These are phyloP conservation scores for Nautilus pompilius DNA, from an alignment of 1,140 invertebrate species.

Conservation along the genomic window DNA sequence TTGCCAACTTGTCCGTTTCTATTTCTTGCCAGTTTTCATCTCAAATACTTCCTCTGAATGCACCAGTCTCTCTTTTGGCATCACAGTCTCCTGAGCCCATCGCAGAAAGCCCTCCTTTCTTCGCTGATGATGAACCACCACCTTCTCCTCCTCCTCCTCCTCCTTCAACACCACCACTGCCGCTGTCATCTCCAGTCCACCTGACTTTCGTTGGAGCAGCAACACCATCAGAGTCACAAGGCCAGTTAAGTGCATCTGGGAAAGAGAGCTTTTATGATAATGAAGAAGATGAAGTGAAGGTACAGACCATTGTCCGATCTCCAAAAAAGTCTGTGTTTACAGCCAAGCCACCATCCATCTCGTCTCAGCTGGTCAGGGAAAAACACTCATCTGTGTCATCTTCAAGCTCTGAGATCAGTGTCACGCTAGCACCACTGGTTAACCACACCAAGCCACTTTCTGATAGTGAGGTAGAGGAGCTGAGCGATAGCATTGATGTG, in stretches of 20 bases:
- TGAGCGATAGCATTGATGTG: too few species aligned
- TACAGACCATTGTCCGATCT: too few species aligned
- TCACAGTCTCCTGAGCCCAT: too few species aligned
- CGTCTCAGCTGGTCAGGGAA: conserved; percentile 1
- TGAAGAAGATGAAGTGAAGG: conserved; percentile 33
- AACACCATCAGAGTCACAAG: conserved; percentile 16
- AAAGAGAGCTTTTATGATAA: conserved; percentile 48
- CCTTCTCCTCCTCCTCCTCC: not conserved
- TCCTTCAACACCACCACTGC: conserved; percentile 6
- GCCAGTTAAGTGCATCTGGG: conserved; percentile 13
- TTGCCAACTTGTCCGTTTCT: too few species aligned
- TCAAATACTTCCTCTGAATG: too few species aligned
- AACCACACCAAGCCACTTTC: conserved; percentile 15
- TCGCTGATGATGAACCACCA: not conserved
- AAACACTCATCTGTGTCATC: too few species aligned
- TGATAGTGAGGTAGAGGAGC: too few species aligned
- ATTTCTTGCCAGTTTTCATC: too few species aligned
- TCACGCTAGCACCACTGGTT: not conserved
- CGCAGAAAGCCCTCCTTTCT: too few species aligned
- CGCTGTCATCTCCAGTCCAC: not conserved
- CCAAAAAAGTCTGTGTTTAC: not conserved
- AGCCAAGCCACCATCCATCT: not conserved
- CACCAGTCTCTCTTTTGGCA: too few species aligned
- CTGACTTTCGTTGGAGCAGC: too few species aligned
- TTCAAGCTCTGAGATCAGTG: conserved; percentile 5